Base-by-base conservation (phyloP, 1,140 invertebrate species). In the Cherax quadricarinatus region DNA sequence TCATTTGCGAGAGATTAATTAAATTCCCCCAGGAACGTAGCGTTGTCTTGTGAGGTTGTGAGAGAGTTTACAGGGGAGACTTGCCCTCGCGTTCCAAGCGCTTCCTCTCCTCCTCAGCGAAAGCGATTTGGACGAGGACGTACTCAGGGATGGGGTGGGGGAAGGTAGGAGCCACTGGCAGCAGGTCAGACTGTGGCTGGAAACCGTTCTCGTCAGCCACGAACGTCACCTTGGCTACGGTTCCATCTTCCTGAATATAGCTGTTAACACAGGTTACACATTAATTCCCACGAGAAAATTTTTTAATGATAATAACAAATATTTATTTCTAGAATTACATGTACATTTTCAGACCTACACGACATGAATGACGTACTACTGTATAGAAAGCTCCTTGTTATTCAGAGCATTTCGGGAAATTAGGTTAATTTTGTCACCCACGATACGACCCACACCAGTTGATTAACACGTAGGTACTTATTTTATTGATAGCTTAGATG, bases 111-210 rank as follows among this genome's bases (percentile, higher is more conserved):
- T n/a, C 83, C 70, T 75, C 70, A 21, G 83, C 83, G 60, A 70
- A 70, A 24, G 83, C 83, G 60, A 85, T 85, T 60, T 85, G 83
- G 62, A 49, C 83, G 24, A 85, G 83, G 60, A 85, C 83, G 83
- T 73, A 85, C 60, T 85, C 30, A 9, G 83, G 83, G 83, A 85
- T 85, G 60, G 83, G 83, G 83, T 85, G 83, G 83, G 83, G 83
- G 83, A 85, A 85, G 14, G 16, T 60, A 0, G 83, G 83, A 30
- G 83, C 83, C 83, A 85, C 83, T 60, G 83, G 83, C 83, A 85
- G 83, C 83, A 85, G 83, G 60, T 70, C 62, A 49, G 83, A 85
- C 83, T 85, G 60, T 24, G 83, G 83, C 83, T 85, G 83, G 83
- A 16, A 85, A 14, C 83, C 83, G 60, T 66, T 66, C 57, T 66